Evolutionary conservation across 2,888 invertebrate species (phyloP), one percentile per base, ranked within the genome.

Genomic region (Drosophila cognata): DNA sequence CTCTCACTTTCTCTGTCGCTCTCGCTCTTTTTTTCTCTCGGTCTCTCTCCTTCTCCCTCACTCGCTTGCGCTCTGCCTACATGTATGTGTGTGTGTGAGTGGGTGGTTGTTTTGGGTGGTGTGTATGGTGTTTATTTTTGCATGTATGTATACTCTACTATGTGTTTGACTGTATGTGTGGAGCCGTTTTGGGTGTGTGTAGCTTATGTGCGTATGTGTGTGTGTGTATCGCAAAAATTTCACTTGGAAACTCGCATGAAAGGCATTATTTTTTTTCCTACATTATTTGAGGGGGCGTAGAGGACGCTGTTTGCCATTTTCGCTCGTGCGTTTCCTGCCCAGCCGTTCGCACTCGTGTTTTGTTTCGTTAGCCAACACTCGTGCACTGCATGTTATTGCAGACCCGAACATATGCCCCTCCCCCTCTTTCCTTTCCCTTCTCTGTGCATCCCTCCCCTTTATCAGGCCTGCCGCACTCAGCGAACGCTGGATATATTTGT

Each of bases 241-340:
- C 79, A 75, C 87, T 84, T 89, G 87, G 90, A 88, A 89, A 89
- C 89, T 85, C 88, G 75, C 77, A 82, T 71, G 58, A 79, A 79
- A 79, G 59, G 64, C 73, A 80, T 74, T 61, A 59, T 60, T 73
- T 69, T 69, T 81, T 64, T 73, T 63, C 56, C 25, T 55, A 33
- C 36, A 57, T 57, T 65, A 69, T 60, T 59, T 74, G 71, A 52
- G 83, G 74, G 68, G 83, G 75, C 69, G 80, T 64, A 29, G 62
- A 60, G 67, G 62, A 71, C 50, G 67, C 77, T 79, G 79, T 81
- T 84, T 84, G 84, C 77, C 79, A 84, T 86, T 84, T 86, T 79
- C 50, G 63, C 50, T 86, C 77, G 83, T 83, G 76, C 72, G 74
- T 77, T 84, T 84, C 79, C 83, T 86, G 79, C 58, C 66, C 74